A percentile compares a stretch with the other conserved stretches of the same genome.
Conservation (phyloP, 2,888 invertebrate genomes). For the Drosophila merina region DNA sequence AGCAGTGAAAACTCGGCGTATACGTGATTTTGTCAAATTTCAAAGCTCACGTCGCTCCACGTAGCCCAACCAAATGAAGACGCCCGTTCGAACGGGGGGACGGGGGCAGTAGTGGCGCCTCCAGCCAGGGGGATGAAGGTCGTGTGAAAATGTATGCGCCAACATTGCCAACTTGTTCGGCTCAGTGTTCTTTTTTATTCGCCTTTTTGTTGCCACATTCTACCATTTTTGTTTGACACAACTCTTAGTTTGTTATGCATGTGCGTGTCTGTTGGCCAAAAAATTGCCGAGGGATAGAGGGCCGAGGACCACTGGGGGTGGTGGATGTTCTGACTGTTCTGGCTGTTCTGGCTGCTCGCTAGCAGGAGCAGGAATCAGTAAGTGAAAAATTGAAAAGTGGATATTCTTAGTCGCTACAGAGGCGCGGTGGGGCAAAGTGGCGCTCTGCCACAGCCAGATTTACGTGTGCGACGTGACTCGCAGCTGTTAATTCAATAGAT, state of each 20-base stretch:
- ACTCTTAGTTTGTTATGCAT: conserved; percentile 73
- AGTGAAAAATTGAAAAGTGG: conserved; percentile 79
- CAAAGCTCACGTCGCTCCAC: conserved; percentile 61
- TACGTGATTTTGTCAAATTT: conserved; percentile 79
- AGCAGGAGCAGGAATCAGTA: conserved; percentile 53
- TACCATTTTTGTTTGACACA: conserved; percentile 64
- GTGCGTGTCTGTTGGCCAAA: conserved; percentile 55
- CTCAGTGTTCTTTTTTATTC: conserved; percentile 57
- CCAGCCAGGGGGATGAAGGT: conserved; percentile 17
- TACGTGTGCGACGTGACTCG: conserved; percentile 76
- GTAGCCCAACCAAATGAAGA: conserved; percentile 45
- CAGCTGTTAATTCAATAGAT: conserved; percentile 79
- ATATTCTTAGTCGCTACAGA: conserved; percentile 44
- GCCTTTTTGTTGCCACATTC: conserved; percentile 11
- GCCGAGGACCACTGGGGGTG: conserved; percentile 5
- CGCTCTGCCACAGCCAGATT: conserved; percentile 60
- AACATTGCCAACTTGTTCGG: conserved; percentile 54
- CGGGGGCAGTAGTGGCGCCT: not conserved
- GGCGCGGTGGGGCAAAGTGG: conserved; percentile 10
- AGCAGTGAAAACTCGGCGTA: conserved; percentile 71
- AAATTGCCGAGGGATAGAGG: conserved; percentile 17
- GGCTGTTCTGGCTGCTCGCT: not conserved
- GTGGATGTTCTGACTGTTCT: conserved; percentile 8
- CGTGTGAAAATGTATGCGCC: conserved; percentile 59
- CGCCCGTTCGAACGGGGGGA: conserved; percentile 4